Evolutionary conservation across 1,140 invertebrate species (phyloP).

Genomic region (Acromyrmex heyeri): DNA sequence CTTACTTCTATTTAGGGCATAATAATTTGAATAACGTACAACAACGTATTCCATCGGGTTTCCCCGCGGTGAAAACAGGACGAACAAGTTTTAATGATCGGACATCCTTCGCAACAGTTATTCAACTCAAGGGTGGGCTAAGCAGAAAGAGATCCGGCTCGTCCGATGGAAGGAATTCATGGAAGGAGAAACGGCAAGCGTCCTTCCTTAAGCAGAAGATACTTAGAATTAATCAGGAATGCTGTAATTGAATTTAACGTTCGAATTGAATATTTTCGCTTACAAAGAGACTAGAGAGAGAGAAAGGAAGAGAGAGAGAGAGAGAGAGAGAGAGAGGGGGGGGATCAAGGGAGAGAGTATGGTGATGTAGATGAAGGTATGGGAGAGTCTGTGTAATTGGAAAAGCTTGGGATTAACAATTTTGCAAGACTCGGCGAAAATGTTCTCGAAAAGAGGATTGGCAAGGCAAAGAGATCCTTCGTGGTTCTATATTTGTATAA

Average conservation of each 20-base stretch:
- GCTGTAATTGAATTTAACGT: conserved; percentile 85
- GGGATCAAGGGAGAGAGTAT: conserved; percentile 28
- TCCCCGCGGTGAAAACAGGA: conserved; percentile 35
- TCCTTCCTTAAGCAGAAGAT: conserved; percentile 80
- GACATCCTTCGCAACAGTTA: conserved; percentile 75
- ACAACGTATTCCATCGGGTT: conserved; percentile 27
- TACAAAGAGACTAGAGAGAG: conserved; percentile 81
- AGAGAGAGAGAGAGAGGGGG: conserved; percentile 62
- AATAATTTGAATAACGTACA: conserved; percentile 52
- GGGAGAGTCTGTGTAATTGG: conserved; percentile 80
- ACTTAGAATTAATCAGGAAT: conserved; percentile 85
- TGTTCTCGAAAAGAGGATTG: conserved; percentile 77
- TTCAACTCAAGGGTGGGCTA: conserved; percentile 68
- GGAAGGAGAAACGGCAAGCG: conserved; percentile 42
- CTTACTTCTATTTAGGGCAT: conserved; percentile 2
- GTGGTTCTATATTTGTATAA: conserved; percentile 13
- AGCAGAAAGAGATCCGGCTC: conserved; percentile 75
- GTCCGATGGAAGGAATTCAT: conserved; percentile 63
- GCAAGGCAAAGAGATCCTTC: conserved; percentile 70
- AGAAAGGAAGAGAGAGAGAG: conserved; percentile 68
- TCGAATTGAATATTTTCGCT: conserved; percentile 86
- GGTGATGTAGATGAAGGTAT: conserved; percentile 35
- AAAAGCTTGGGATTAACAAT: conserved; percentile 86
- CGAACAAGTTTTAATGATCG: conserved; percentile 74
- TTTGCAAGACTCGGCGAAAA: conserved; percentile 86